Evolutionary conservation across 2,113 vertebrate species (phyloP).

Genomic region (Merops nubicus): DNA sequence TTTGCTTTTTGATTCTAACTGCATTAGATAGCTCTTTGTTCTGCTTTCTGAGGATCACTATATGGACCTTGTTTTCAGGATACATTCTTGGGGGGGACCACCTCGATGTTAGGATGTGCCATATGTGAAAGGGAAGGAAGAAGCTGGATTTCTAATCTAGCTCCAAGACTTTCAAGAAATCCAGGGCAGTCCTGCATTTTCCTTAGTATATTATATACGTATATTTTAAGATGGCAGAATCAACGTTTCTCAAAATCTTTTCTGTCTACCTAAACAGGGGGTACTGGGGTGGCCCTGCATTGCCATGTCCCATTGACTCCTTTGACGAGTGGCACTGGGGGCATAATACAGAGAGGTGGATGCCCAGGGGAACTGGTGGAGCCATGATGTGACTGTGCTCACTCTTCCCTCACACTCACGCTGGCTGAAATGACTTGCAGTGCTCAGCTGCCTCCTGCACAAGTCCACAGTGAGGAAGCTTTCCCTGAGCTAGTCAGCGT

Average conservation of each 20-base stretch:
- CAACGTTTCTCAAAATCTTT: not conserved
- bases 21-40: not conserved
- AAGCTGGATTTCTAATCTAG: not conserved
- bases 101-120: accelerated
- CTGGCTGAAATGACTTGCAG: not conserved
- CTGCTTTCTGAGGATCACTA: not conserved
- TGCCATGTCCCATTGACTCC: accelerated
- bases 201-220: not conserved
- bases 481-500: not conserved
- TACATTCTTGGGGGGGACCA: not conserved
- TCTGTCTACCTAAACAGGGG: not conserved
- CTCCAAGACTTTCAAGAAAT: not conserved
- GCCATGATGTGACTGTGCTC: not conserved
- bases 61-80: not conserved
- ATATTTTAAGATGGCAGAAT: not conserved
- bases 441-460: not conserved
- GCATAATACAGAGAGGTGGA: too few species aligned
- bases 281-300: not conserved
- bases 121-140: not conserved
- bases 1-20: not conserved
- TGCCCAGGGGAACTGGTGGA: not conserved
- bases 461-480: not conserved
- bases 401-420: not conserved
- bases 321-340: accelerated
- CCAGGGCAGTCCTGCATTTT: not conserved